These are phyloP conservation scores for Crocallis elinguaria DNA, from an alignment of 2,888 invertebrate genomes.

Conservation along the genomic window DNA sequence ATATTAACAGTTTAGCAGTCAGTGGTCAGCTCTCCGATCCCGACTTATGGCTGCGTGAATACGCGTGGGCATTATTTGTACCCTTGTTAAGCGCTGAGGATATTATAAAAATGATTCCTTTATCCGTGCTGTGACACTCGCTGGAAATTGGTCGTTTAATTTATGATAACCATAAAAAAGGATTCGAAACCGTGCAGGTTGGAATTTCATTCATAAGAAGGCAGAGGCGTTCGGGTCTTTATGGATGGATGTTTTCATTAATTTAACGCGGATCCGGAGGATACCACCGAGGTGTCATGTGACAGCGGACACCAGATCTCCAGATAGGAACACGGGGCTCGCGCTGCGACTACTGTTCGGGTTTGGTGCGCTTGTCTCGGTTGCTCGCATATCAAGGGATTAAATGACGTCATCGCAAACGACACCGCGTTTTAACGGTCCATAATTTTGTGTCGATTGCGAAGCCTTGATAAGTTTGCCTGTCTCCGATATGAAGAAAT, in stretches of 20 bases:
- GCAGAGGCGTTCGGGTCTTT: slow-evolving; percentile 84
- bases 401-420: slow-evolving; percentile 41
- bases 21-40: slow-evolving; percentile 73
- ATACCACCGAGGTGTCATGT: slow-evolving; percentile 72
- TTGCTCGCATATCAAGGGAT: slow-evolving; percentile 22
- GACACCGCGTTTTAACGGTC: slow-evolving; percentile 21
- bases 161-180: slow-evolving; percentile 83
- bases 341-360: slow-evolving; percentile 70
- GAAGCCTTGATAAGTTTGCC: slow-evolving; percentile 37
- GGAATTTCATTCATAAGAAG: slow-evolving; percentile 86
- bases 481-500: slow-evolving; percentile 51
- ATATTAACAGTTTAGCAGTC: slow-evolving; percentile 85
- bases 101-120: slow-evolving; percentile 85
- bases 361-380: slow-evolving; percentile 12
- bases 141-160: slow-evolving; percentile 83
- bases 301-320: slow-evolving; percentile 61
- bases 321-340: slow-evolving; percentile 58
- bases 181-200: slow-evolving; percentile 78
- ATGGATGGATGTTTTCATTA: slow-evolving; percentile 84
- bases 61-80: slow-evolving; percentile 84
- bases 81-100: slow-evolving; percentile 83
- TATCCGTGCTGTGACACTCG: slow-evolving; percentile 83
- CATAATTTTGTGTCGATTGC: slow-evolving; percentile 29
- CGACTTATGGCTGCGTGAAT: slow-evolving; percentile 82
- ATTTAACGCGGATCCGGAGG: slow-evolving; percentile 75